A percentile compares a stretch with the other conserved stretches of the same genome.
These are phyloP conservation scores for Thalassoma bifasciatum DNA, from an alignment of 2,113 vertebrate genomes.

Conservation along the genomic window DNA sequence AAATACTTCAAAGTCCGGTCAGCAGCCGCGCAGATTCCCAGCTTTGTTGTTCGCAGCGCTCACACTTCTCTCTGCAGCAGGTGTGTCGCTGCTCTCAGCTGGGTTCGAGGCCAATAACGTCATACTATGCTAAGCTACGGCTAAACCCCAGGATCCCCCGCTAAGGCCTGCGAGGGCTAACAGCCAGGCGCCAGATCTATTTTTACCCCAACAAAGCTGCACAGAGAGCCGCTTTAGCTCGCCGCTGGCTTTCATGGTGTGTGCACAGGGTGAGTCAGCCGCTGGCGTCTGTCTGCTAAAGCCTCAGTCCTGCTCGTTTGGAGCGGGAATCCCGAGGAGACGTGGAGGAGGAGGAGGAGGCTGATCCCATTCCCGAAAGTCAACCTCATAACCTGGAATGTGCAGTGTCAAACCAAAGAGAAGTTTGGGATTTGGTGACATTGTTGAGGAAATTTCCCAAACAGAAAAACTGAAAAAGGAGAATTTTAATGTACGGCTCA, in stretches of 20 bases:
- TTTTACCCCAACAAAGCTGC: constrained; percentile 64
- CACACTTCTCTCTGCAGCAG: constrained; percentile 44
- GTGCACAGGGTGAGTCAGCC: constrained; percentile 64
- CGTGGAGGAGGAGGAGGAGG: constrained; percentile 34
- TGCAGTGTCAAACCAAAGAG: constrained; percentile 34
- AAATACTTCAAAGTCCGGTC: neutral
- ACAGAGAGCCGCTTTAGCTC: constrained; percentile 54
- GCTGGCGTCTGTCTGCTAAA: constrained; percentile 46
- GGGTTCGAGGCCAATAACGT: constrained; percentile 65
- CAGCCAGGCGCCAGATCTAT: constrained; percentile 70
- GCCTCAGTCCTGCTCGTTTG: constrained; percentile 35
- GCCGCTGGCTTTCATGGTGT: constrained; percentile 52
- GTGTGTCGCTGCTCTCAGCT: constrained; percentile 63
- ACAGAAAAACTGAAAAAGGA: too few relatives aligned
- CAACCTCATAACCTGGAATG: constrained; percentile 3
- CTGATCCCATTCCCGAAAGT: constrained; percentile 56
- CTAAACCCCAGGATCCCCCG: constrained; percentile 70
- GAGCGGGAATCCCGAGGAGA: constrained; percentile 54
- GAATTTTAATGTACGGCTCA: constrained; percentile 6
- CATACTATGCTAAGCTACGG: constrained; percentile 71
- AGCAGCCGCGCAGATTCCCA: constrained; percentile 2
- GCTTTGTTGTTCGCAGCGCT: constrained; percentile 5
- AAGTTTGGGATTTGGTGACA: constrained; percentile 14
- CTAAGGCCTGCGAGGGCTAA: constrained; percentile 60
- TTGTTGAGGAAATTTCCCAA: neutral